Conservation (phyloP, 1,140 invertebrate species). For the Zaprionus kolodkinae region DNA sequence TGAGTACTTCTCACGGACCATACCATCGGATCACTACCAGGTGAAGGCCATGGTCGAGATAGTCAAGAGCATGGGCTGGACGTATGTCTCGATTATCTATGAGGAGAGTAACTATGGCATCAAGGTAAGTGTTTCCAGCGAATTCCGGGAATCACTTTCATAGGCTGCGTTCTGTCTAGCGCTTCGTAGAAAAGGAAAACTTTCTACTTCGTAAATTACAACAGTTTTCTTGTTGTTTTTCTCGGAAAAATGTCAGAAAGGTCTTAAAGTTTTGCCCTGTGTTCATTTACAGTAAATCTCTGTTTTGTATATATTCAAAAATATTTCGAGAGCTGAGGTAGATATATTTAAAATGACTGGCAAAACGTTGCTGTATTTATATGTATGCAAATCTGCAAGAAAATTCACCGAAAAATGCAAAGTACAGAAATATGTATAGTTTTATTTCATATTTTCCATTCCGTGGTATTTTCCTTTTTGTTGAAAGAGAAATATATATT, state of each 20-base stretch:
- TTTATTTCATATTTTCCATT: neutral
- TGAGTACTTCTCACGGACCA: slow-evolving; percentile 97
- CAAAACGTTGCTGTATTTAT: neutral
- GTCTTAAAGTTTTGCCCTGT: neutral
- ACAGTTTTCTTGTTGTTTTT: neutral
- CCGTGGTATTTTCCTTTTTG: neutral
- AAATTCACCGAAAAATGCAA: neutral
- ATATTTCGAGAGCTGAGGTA: neutral
- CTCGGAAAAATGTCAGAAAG: neutral
- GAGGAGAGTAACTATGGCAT: slow-evolving; percentile 98
- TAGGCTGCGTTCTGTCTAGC: neutral
- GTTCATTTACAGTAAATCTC: neutral
- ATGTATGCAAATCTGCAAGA: neutral
- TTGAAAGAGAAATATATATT: no score
- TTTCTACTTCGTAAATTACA: neutral
- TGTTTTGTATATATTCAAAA: neutral
- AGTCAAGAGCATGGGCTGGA: slow-evolving; percentile 94
- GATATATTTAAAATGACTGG: no score
- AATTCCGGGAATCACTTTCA: no score
- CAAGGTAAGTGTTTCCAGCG: slow-evolving; percentile 88
- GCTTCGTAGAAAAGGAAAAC: neutral
- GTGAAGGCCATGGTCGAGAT: slow-evolving; percentile 98
- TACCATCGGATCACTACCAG: slow-evolving; percentile 97
- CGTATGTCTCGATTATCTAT: slow-evolving; percentile 97
- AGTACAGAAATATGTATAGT: neutral